Base-by-base conservation (phyloP, 2,888 invertebrate genomes). In the Lamproptera curius region DNA sequence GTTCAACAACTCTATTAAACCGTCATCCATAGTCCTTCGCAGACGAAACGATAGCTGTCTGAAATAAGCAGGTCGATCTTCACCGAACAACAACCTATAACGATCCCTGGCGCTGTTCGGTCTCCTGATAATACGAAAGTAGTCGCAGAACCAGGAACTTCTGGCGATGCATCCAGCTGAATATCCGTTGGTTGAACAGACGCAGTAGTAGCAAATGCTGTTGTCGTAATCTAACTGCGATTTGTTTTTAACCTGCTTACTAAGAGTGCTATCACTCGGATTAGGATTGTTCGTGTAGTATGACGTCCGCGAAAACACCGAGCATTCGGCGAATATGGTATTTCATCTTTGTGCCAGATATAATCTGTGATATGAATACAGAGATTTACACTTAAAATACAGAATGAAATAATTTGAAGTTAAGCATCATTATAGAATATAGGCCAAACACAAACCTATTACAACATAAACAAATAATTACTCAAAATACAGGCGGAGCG, bases 331-430 rank as follows among this genome's bases (percentile, higher is more conserved):
- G 66, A 58, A 61, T 80, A 81, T 0, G 85, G 84, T 8, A 86
- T 80, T 55, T 86, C 85, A 53, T 79, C 82, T 58, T 76, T 69
- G 63, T 84, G 82, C 82, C 82, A 85, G 40, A 85, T 58, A 56
- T 74, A 74, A 73, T 86, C 85, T 84, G 73, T 39, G 46, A 47
- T 54, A 41, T 17, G 47, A n/a, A 20, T 35, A 23, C 9, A 5
- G 6, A 20, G 31, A 28, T 5, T 20, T 6, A 20, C 3, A 20
- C 20, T 5, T 20, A 20, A 20, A n/a, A n/a, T n/a, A n/a, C n/a
- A n/a, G n/a, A n/a, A n/a, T n/a, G n/a, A n/a, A n/a, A n/a, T n/a
- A n/a, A n/a, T n/a, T n/a, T n/a, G n/a, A n/a, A n/a, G n/a, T n/a
- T n/a, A n/a, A n/a, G n/a, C n/a, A n/a, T n/a, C n/a, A n/a, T n/a